A percentile compares a stretch with the other conserved stretches of the same genome.
Evolutionary conservation across 2,113 vertebrate genomes (phyloP).

Genomic region (Oreochromis spilurus): DNA sequence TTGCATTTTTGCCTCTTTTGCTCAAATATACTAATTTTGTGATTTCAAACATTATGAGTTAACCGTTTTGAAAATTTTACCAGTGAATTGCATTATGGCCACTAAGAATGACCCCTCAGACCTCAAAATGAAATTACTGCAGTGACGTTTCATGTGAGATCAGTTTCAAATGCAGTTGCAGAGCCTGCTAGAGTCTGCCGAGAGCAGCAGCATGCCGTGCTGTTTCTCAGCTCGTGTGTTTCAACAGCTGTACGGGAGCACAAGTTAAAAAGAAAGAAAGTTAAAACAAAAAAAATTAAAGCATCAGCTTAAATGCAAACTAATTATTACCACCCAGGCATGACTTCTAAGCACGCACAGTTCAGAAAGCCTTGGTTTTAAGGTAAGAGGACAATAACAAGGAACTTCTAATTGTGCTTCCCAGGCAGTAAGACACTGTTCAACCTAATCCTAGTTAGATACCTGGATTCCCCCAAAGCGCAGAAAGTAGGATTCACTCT

Average conservation of each 20-base stretch:
- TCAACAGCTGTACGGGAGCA: not conserved
- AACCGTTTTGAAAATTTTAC: accelerated
- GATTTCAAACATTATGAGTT: not conserved
- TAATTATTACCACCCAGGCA: not conserved
- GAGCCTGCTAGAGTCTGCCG: not conserved
- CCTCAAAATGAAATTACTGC: not conserved
- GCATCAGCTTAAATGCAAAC: not conserved
- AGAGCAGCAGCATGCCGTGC: no score
- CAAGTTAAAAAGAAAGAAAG: not conserved
- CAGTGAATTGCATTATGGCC: not conserved
- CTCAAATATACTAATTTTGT: not conserved
- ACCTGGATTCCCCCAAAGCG: slow-evolving; percentile 51
- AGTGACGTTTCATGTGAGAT: not conserved
- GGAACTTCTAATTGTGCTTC: slow-evolving; percentile 65
- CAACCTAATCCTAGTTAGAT: slow-evolving; percentile 59
- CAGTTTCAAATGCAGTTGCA: not conserved
- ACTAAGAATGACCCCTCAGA: not conserved
- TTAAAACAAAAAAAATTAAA: not conserved
- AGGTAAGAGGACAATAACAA: slow-evolving; percentile 26
- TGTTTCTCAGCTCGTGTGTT: not conserved
- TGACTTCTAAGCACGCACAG: not conserved
- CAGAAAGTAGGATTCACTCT: slow-evolving; percentile 48
- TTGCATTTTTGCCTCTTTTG: not conserved
- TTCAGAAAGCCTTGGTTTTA: not conserved
- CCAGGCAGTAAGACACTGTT: slow-evolving; percentile 44